Conservation (phyloP, 2,888 invertebrate genomes). For the Nemapogon koenigi region DNA sequence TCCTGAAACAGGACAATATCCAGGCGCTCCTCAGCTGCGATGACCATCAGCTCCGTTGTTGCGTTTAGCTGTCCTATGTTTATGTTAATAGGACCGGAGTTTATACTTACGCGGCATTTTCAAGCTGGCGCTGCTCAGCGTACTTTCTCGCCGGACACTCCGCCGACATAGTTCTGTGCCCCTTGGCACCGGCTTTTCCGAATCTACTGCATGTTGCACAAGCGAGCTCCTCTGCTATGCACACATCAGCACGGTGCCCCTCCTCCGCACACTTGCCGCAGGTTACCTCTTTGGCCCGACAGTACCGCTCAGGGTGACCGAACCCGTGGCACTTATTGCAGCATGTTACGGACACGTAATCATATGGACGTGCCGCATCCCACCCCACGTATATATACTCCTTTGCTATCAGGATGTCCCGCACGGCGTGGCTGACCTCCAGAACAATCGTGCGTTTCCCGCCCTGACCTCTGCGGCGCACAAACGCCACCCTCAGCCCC, state of each 20-base stretch:
- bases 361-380: slow-evolving; percentile 13
- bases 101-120: no score
- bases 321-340: slow-evolving; percentile 24
- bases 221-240: not conserved
- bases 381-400: no score
- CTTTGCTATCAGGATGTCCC: slow-evolving; percentile 7
- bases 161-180: slow-evolving; percentile 17
- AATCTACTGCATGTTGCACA: slow-evolving; percentile 22
- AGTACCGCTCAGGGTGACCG: slow-evolving; percentile 24
- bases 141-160: no score
- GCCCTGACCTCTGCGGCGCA: not conserved
- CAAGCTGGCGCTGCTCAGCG: no score
- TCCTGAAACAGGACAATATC: no score
- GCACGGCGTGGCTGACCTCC: slow-evolving; percentile 10
- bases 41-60: no score
- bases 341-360: slow-evolving; percentile 16
- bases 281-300: slow-evolving; percentile 21
- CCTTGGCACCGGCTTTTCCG: slow-evolving; percentile 2
- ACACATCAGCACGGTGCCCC: slow-evolving; percentile 14
- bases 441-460: slow-evolving; percentile 10
- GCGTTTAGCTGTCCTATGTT: no score
- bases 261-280: slow-evolving; percentile 18
- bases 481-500: slow-evolving; percentile 3
- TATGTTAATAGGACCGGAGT: no score
- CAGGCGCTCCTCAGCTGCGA: no score